phyloP scores from a whole-genome alignment of 2,888 invertebrate species.

The Clostera curtula region DNA sequence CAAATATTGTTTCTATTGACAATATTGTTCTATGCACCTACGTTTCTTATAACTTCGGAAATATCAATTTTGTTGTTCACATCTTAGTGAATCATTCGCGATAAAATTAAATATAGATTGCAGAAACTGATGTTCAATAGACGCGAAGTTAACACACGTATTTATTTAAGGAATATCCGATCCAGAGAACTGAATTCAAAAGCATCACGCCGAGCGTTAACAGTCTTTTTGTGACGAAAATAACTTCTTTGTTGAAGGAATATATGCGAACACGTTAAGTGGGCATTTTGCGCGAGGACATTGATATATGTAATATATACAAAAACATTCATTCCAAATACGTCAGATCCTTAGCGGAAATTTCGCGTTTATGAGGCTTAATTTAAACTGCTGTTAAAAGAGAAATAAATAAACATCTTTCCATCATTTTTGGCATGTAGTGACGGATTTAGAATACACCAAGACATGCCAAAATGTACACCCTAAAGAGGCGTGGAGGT shows the following conservation, averaged over 20 bases:
- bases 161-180: slow-evolving; percentile 29
- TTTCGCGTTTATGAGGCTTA: too few relatives aligned
- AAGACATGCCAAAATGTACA: too few relatives aligned
- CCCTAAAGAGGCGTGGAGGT: too few relatives aligned
- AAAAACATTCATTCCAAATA: too few relatives aligned
- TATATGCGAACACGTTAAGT: not conserved
- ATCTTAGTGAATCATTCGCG: slow-evolving; percentile 32
- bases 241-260: slow-evolving; percentile 7
- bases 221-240: slow-evolving; percentile 7
- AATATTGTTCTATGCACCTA: not conserved
- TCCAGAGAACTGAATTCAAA: slow-evolving; percentile 12
- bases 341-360: too few relatives aligned
- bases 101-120: slow-evolving; percentile 42
- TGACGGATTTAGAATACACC: too few relatives aligned
- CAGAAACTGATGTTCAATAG: slow-evolving; percentile 26
- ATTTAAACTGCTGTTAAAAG: too few relatives aligned
- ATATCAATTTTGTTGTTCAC: slow-evolving; percentile 27
- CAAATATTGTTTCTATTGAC: too few relatives aligned
- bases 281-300: not conserved
- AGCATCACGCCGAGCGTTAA: slow-evolving; percentile 12
- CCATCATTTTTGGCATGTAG: too few relatives aligned
- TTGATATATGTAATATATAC: not conserved
- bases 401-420: too few relatives aligned
- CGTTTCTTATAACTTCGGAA: slow-evolving; percentile 7
- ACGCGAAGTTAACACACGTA: slow-evolving; percentile 20